phyloP scores from a whole-genome alignment of 2,888 invertebrate species.

The Morpho helenor region DNA sequence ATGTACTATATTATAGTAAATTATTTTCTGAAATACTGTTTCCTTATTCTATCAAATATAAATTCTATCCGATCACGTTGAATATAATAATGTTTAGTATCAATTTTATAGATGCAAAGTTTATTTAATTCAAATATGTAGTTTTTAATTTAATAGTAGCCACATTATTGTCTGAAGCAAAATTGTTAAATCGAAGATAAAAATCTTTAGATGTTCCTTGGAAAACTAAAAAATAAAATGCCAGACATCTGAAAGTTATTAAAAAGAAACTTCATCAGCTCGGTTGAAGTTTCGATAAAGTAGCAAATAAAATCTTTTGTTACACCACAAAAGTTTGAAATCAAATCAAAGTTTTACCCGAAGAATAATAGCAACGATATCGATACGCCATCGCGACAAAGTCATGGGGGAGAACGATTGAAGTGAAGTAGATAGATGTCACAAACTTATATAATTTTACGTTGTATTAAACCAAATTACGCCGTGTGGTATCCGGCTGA shows the following conservation, averaged over 20 bases:
- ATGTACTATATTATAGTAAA: no score
- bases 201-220: not conserved
- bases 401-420: conserved; percentile 39
- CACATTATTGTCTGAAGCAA: not conserved
- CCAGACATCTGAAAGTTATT: conserved; percentile 27
- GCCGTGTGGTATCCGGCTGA: no score
- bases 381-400: conserved; percentile 56
- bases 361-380: conserved; percentile 70
- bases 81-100: no score
- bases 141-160: not conserved
- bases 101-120: no score
- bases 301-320: conserved; percentile 60
- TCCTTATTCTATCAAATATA: no score
- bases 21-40: no score
- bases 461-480: not conserved
- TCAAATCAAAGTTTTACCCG: conserved; percentile 74
- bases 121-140: no score
- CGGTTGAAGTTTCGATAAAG: conserved; percentile 43
- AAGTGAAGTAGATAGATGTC: conserved; percentile 20
- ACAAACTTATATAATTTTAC: conserved; percentile 4
- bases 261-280: conserved; percentile 37
- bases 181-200: conserved; percentile 1
- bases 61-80: no score
- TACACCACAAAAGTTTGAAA: conserved; percentile 56
- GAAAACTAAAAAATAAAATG: conserved; percentile 13